phyloP scores from a whole-genome alignment of 2,113 vertebrate genomes.

The Neolamprologus toae region DNA sequence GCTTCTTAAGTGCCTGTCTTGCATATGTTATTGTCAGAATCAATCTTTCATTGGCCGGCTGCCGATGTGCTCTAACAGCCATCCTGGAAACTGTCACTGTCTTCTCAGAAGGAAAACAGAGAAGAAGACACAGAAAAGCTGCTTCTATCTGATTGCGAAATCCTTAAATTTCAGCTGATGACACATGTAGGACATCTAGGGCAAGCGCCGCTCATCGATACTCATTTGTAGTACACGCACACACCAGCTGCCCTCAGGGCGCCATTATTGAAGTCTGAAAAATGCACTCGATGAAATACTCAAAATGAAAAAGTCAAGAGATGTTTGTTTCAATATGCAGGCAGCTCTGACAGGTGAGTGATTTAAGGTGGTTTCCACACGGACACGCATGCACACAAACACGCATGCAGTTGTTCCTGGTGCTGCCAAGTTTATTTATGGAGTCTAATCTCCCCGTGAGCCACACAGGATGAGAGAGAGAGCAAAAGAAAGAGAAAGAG shows the following conservation, averaged over 20 bases:
- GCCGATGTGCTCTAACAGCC: constrained; percentile 21
- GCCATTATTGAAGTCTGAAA: not conserved
- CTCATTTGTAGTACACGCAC: constrained; percentile 16
- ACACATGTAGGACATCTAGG: constrained; percentile 15
- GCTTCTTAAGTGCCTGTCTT: constrained; percentile 57
- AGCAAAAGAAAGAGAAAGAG: not conserved
- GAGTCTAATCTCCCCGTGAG: constrained; percentile 56
- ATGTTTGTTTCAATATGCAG: not conserved
- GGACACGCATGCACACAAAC: not conserved
- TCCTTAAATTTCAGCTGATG: not conserved
- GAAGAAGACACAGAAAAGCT: not conserved
- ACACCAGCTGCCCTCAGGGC: constrained; percentile 2
- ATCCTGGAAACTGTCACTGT: constrained; percentile 7
- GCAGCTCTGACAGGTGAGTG: constrained; percentile 13
- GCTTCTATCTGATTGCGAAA: not conserved
- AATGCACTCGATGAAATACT: not conserved
- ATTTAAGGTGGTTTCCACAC: not conserved
- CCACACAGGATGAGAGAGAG: constrained; percentile 36
- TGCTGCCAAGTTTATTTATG: constrained; percentile 58
- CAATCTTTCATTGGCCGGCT: constrained; percentile 49
- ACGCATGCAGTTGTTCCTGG: not conserved
- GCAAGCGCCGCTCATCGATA: constrained; percentile 24
- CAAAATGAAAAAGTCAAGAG: not conserved
- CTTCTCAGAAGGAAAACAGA: not conserved
- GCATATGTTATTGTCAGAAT: constrained; percentile 48